A percentile compares a stretch with the other conserved stretches of the same genome.
Evolutionary conservation across 1,140 invertebrate genomes (phyloP).

Genomic region (Bombus ignitus): DNA sequence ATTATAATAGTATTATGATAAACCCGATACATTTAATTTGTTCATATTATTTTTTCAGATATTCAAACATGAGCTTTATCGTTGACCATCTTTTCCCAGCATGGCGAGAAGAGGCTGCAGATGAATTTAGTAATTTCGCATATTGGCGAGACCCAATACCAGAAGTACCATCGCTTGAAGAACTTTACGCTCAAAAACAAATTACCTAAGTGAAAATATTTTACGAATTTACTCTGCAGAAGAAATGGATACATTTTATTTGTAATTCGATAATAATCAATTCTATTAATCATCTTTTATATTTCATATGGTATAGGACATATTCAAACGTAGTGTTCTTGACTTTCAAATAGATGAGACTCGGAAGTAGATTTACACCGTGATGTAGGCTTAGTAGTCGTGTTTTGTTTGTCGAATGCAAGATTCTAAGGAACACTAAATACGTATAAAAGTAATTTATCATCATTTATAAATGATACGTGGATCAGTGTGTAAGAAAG

Average conservation of each 20-base stretch:
- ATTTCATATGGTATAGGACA: slow-evolving; percentile 47
- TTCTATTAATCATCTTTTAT: slow-evolving; percentile 68
- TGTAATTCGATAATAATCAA: slow-evolving; percentile 52
- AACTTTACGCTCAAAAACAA: slow-evolving; percentile 63
- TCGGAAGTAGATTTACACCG: slow-evolving; percentile 16
- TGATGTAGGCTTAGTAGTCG: neutral
- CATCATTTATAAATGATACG: neutral
- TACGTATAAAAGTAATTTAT: neutral
- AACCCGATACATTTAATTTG: neutral
- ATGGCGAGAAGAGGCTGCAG: slow-evolving; percentile 86
- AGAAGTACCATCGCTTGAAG: slow-evolving; percentile 73
- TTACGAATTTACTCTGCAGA: neutral
- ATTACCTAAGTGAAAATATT: slow-evolving; percentile 60
- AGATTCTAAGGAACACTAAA: neutral
- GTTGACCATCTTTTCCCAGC: slow-evolving; percentile 97
- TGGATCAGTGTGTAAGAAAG: neutral
- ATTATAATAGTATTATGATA: too few species aligned
- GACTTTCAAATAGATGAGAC: slow-evolving; percentile 43
- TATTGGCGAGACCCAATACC: slow-evolving; percentile 96
- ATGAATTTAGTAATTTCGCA: slow-evolving; percentile 94
- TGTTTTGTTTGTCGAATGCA: neutral
- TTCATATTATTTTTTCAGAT: slow-evolving; percentile 85
- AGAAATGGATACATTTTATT: slow-evolving; percentile 34
- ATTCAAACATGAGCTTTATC: slow-evolving; percentile 95
- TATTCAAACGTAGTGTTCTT: slow-evolving; percentile 53